Base-by-base conservation (phyloP, 2,888 invertebrate species). In the Sinohyriopsis cumingii region DNA sequence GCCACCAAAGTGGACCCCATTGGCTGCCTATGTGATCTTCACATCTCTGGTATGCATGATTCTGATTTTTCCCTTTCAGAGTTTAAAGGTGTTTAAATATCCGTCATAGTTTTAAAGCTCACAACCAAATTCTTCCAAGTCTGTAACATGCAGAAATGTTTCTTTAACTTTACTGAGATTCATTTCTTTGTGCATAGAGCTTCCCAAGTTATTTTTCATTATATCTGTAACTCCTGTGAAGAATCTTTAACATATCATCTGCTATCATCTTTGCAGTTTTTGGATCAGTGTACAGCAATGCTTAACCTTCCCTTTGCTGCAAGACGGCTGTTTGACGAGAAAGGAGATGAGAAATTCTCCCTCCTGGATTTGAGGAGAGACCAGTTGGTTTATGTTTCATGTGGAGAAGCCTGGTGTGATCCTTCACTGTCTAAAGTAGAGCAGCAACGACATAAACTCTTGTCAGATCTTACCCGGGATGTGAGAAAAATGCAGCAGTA, bases 391-490 rank as follows among this genome's bases (percentile, higher is more conserved):
- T 89, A 85, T 72, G 84, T 86, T 12, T 83, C 87, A 3, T 89
- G 88, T 73, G 90, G 90, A 7, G 90, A 90, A 69, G 71, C 84
- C 3, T 90, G 90, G 90, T 82, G 80, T 12, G 88, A 89, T 77
- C 90, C 90, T 1, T 80, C 78, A 63, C 78, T 88, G n/a, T 84
- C 85, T 53, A 84, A 83, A 67, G 81, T 84, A 4, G 89, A 90
- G 74, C 89, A 89, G 68, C 87, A 89, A 73, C 76, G 88, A 24
- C 78, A 89, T 60, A 78, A 83, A 68, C 78, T 88, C n/a, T 77
- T 90, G 71, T 83, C 87, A 19, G 88, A 89, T 75, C 80, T 90
- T 33, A 80, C 86, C 0, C 82, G 84, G 55, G 90, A 90, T 74
- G 82, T 90, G 4, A 81, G 82, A 22, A 88, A 89, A 74, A 88